A percentile compares a stretch with the other conserved stretches of the same genome.
Conservation (phyloP, 2,888 invertebrate genomes). For the Conus canariensis region DNA sequence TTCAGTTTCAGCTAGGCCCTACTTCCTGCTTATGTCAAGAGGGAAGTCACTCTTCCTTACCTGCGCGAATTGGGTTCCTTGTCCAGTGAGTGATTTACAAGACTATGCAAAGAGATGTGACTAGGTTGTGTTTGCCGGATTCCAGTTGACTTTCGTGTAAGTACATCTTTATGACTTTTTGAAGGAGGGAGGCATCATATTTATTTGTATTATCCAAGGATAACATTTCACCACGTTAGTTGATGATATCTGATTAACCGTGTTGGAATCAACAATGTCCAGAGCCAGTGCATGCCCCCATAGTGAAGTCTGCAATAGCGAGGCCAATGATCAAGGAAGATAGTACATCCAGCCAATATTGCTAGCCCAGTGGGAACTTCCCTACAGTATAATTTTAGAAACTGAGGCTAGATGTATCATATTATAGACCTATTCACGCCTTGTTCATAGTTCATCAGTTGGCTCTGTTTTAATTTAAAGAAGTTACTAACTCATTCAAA, state of each 20-base stretch:
- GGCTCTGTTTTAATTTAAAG: neutral
- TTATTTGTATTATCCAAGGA: neutral
- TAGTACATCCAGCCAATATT: too few relatives aligned
- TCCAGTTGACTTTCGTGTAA: neutral
- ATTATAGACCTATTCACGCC: too few relatives aligned
- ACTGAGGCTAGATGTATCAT: neutral
- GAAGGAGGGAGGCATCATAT: neutral
- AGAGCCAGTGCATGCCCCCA: neutral
- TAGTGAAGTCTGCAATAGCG: neutral
- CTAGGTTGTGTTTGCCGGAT: neutral
- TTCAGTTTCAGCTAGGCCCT: too few relatives aligned
- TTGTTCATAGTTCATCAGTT: too few relatives aligned
- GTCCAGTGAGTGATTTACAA: neutral
- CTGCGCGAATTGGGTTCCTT: neutral
- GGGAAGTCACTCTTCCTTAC: neutral
- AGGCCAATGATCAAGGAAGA: neutral
- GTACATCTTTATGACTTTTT: neutral
- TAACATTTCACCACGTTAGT: neutral
- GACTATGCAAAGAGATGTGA: neutral
- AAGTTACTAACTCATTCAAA: neutral
- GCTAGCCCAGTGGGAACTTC: neutral
- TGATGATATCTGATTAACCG: neutral
- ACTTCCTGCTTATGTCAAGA: conserved; percentile 4
- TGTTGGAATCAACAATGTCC: neutral
- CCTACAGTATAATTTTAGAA: neutral